phyloP scores from a whole-genome alignment of 53 echinoderm and acorn worm species.

The Crossaster papposus region DNA sequence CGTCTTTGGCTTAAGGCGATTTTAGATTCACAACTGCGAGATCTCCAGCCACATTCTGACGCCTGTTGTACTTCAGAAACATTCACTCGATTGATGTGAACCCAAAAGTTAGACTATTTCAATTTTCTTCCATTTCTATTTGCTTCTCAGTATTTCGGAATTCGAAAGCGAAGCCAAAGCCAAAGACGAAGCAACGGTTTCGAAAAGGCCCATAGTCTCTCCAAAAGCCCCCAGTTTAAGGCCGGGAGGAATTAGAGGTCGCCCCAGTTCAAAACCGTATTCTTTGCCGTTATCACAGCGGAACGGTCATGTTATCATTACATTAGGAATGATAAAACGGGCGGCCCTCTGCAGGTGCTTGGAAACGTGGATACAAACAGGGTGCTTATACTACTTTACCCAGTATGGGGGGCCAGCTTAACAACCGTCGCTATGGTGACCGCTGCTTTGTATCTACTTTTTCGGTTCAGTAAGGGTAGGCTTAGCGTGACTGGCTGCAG shows the following conservation, averaged over 20 bases:
- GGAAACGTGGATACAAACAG: conserved; percentile 5
- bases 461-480: no score
- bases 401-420: background rate
- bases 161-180: no score
- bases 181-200: no score
- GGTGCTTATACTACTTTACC: conserved; percentile 14
- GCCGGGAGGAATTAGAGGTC: background rate
- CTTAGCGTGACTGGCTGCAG: background rate
- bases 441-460: background rate
- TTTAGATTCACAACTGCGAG: no score
- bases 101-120: no score
- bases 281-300: conserved; percentile 3
- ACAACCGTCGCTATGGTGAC: conserved; percentile 6
- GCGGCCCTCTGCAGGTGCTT: background rate
- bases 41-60: no score
- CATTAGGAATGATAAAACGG: background rate
- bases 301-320: background rate
- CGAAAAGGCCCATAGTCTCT: no score
- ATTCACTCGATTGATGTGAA: no score
- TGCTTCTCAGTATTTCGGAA: no score
- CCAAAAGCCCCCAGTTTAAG: background rate
- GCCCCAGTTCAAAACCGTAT: background rate
- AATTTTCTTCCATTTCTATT: no score
- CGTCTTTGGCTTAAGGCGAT: no score
- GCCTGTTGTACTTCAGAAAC: no score